These are phyloP conservation scores for Erebia ligea DNA, from an alignment of 2,888 invertebrate species.

Conservation along the genomic window DNA sequence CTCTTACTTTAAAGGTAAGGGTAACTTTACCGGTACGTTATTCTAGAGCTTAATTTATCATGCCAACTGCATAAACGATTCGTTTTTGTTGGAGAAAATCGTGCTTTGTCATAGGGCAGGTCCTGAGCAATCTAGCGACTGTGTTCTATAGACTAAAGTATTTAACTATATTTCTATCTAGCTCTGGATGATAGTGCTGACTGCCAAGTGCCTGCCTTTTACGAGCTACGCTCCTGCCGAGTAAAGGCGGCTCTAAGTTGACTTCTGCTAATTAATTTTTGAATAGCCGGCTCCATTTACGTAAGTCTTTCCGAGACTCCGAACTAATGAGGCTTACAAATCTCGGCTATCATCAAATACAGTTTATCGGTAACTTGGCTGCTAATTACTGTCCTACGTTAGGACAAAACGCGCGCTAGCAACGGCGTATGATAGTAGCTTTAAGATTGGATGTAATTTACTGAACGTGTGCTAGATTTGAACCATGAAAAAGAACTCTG, in stretches of 20 bases:
- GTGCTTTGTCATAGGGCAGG: not conserved
- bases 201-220: constrained; percentile 11
- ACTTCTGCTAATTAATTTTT: constrained; percentile 12
- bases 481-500: no score
- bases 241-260: not conserved
- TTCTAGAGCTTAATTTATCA: constrained; percentile 4
- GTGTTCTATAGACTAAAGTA: not conserved
- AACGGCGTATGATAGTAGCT: no score
- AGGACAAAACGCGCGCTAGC: no score
- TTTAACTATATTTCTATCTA: not conserved
- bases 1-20: not conserved
- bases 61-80: constrained; percentile 14
- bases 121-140: constrained; percentile 2
- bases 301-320: not conserved
- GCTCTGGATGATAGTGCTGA: constrained; percentile 3
- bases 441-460: no score
- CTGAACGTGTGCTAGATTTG: no score
- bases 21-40: not conserved
- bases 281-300: not conserved
- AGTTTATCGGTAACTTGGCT: constrained; percentile 1
- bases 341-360: not conserved
- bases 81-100: constrained; percentile 5
- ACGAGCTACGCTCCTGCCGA: not conserved
- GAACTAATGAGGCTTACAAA: constrained; percentile 7
- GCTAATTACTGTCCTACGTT: not conserved